Conservation (phyloP, 2,113 vertebrate species). For the Tor tambroides region DNA sequence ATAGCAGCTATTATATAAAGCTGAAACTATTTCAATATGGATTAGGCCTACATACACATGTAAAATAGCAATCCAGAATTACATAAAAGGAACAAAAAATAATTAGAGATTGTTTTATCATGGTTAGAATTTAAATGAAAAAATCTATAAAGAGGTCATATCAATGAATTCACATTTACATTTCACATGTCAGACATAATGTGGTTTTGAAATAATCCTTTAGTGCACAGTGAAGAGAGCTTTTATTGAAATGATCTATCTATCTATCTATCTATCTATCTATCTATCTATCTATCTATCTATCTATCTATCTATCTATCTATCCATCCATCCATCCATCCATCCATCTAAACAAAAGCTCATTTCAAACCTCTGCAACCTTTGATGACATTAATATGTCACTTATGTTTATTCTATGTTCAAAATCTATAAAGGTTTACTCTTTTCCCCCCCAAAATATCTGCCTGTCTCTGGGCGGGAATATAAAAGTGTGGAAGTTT, state of each 20-base stretch:
- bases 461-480: not conserved
- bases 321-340: too few species aligned
- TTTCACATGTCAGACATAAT: not conserved
- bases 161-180: not conserved
- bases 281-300: too few species aligned
- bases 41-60: not conserved
- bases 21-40: not conserved
- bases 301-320: too few species aligned
- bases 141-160: conserved; percentile 3
- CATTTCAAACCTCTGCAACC: not conserved
- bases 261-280: too few species aligned
- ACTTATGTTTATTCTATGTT: not conserved
- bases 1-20: not conserved
- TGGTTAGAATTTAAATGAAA: not conserved
- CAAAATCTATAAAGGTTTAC: not conserved
- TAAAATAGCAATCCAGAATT: not conserved
- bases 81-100: not conserved
- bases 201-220: not conserved
- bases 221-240: not conserved
- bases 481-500: not conserved
- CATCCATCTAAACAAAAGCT: too few species aligned
- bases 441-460: too few species aligned
- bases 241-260: not conserved
- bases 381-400: not conserved
- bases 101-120: not conserved